Evolutionary conservation across 1,140 invertebrate genomes (phyloP), one percentile per base, ranked within the genome.

Genomic region (Trichogramma pretiosum): DNA sequence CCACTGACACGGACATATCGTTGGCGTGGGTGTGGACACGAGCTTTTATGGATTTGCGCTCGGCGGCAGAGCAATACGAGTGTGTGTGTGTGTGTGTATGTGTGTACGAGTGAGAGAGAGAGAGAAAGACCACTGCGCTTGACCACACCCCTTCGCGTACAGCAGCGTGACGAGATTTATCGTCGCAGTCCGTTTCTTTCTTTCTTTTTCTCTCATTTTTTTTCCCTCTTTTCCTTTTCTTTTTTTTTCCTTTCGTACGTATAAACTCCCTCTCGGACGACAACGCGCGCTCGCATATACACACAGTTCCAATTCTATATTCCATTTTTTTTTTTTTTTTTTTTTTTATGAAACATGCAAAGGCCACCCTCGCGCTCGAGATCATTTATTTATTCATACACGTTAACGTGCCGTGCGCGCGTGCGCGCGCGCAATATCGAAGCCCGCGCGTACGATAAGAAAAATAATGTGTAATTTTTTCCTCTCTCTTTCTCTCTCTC

Each of bases 111-210:
- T n/a, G n/a, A n/a, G n/a, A n/a, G n/a, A n/a, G n/a, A n/a, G n/a
- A n/a, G n/a, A n/a, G n/a, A n/a, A n/a, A n/a, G n/a, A n/a, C n/a
- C n/a, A 61, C 63, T 64, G 64, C 62, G 59, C 64, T 65, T 61
- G 64, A 68, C 65, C 64, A 67, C 65, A 68, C 64, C 64, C 65
- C 64, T 61, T n/a, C n/a, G 61, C n/a, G n/a, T n/a, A n/a, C n/a
- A n/a, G n/a, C n/a, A 60, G 59, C 54, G 53, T 55, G 53, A 55
- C 59, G 63, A 67, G 65, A 68, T 68, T 68, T 67, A 68, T 67
- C 18, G n/a, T 10, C 17, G 17, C 51, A 56, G 36, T 40, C 48
- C 30, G 26, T 48, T 46, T 34, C 45, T 54, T 46, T n/a, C 44
- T 48, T 56, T 50, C 53, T 38, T 21, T 17, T 17, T 3, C 13